These are phyloP conservation scores for Brotula barbata DNA, from an alignment of 2,797 vertebrate genomes.

Conservation along the genomic window DNA sequence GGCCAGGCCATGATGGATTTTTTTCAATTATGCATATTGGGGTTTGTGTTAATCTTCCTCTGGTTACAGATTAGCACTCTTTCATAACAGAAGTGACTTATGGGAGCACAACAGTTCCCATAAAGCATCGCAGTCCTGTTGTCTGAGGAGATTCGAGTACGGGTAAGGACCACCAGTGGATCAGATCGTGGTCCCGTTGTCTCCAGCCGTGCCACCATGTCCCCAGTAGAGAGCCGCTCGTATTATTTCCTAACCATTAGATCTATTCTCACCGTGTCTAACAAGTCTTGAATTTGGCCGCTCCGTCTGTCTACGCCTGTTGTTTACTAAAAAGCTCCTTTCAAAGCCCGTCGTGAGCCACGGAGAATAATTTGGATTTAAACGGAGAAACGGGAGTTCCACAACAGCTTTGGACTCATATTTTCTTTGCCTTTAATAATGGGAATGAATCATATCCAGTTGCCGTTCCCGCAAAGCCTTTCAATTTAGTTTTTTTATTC, in stretches of 20 bases:
- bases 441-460: constrained; percentile 25
- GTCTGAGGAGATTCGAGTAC: constrained; percentile 12
- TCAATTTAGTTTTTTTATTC: constrained; percentile 2
- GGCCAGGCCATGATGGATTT: constrained; percentile 53
- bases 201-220: too few relatives aligned
- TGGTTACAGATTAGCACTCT: constrained; percentile 28
- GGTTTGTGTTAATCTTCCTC: constrained; percentile 42
- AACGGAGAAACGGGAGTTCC: neutral
- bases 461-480: constrained; percentile 7
- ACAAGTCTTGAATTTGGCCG: constrained; percentile 8
- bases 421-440: neutral
- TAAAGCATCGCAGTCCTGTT: constrained; percentile 15
- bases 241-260: constrained; percentile 16
- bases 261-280: constrained; percentile 17
- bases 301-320: neutral
- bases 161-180: constrained; percentile 11
- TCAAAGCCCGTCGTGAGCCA: neutral
- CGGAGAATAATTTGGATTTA: constrained; percentile 2
- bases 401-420: constrained; percentile 1
- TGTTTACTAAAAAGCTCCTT: constrained; percentile 15
- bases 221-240: neutral
- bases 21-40: constrained; percentile 32
- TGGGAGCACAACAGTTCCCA: constrained; percentile 21
- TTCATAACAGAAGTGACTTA: constrained; percentile 42
- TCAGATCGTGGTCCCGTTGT: constrained; percentile 4